Conservation (phyloP, 37 sponge, comb jelly and placozoan species). For the Hormiphora californensis region DNA sequence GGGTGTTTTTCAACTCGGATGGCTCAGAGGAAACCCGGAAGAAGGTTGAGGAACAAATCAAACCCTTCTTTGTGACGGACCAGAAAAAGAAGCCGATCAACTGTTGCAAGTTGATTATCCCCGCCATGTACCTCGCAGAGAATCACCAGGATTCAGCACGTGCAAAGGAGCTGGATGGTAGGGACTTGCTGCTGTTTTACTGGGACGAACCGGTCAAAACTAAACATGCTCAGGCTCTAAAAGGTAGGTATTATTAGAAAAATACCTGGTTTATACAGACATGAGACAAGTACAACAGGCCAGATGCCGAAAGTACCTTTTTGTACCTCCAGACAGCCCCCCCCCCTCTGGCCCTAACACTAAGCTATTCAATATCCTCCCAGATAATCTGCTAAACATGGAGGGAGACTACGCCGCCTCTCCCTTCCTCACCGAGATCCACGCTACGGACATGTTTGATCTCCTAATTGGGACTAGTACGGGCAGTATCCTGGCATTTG, state of each 20-base stretch:
- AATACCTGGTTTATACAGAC: no score
- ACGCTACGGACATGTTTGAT: slow-evolving; percentile 34
- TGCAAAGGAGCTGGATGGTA: neutral
- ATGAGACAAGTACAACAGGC: no score
- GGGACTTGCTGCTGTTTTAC: slow-evolving; percentile 27
- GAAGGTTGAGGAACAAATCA: neutral
- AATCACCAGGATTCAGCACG: neutral
- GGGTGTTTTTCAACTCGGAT: slow-evolving; percentile 21
- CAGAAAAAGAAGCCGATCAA: neutral
- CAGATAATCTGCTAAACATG: no score
- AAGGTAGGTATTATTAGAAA: neutral
- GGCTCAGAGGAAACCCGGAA: neutral
- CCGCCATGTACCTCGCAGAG: neutral
- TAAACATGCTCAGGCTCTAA: neutral
- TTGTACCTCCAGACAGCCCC: no score
- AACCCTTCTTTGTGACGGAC: neutral
- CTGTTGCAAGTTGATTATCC: neutral
- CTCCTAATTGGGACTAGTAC: slow-evolving; percentile 28
- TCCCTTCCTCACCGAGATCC: no score
- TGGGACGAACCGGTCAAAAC: slow-evolving; percentile 54
- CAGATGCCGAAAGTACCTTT: no score
- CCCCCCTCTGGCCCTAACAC: no score
- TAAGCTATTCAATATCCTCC: no score
- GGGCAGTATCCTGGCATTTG: slow-evolving; percentile 32
- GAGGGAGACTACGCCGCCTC: no score